These are phyloP conservation scores for Leptinotarsa haldemani DNA, from an alignment of 2,888 invertebrate genomes.

Conservation along the genomic window DNA sequence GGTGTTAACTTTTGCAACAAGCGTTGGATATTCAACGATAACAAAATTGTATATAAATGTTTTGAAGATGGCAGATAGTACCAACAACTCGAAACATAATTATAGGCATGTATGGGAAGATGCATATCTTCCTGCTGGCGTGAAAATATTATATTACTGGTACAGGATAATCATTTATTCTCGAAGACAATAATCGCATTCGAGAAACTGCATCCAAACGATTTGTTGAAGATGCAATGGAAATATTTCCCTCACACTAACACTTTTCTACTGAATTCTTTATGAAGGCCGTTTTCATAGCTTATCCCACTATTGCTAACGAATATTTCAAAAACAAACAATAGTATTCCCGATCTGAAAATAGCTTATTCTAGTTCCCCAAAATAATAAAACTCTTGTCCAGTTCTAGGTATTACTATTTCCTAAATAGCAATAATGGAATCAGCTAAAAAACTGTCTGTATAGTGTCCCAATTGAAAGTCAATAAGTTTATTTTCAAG, in stretches of 20 bases:
- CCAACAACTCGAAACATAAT: slow-evolving; percentile 30
- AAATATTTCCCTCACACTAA: background rate
- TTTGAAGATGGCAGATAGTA: slow-evolving; percentile 25
- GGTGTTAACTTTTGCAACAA: background rate
- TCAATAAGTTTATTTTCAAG: too few relatives aligned
- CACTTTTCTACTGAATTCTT: too few relatives aligned
- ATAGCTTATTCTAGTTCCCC: too few relatives aligned
- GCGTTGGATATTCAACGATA: slow-evolving; percentile 1
- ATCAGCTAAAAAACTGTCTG: too few relatives aligned
- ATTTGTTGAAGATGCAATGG: slow-evolving; percentile 8
- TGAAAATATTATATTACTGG: slow-evolving; percentile 26
- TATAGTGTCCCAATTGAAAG: too few relatives aligned
- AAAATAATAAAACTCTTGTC: too few relatives aligned
- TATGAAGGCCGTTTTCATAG: too few relatives aligned
- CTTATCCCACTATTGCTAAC: too few relatives aligned
- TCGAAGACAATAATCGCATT: slow-evolving; percentile 10
- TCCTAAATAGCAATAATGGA: too few relatives aligned
- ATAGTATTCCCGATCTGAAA: too few relatives aligned
- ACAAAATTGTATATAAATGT: slow-evolving; percentile 21
- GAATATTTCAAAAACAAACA: too few relatives aligned
- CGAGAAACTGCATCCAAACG: background rate
- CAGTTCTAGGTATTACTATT: too few relatives aligned
- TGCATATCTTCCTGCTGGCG: slow-evolving; percentile 19
- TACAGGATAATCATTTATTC: slow-evolving; percentile 2
- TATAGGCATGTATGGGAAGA: slow-evolving; percentile 25